These are phyloP conservation scores for Dinoponera quadriceps DNA, from an alignment of 1,140 invertebrate species.

Conservation along the genomic window DNA sequence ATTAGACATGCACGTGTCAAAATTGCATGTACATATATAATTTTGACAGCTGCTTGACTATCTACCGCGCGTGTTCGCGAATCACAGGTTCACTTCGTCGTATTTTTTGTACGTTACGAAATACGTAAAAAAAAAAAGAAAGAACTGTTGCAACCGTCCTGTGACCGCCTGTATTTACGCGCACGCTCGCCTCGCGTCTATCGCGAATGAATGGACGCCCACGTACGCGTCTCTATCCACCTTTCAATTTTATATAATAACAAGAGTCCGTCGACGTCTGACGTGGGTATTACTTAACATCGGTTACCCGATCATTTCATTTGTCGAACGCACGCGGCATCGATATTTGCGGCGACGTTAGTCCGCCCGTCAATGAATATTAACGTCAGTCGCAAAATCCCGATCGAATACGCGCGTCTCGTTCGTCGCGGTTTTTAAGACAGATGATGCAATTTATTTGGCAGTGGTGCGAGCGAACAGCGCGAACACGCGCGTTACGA, in stretches of 20 bases:
- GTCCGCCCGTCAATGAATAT: conserved; percentile 15
- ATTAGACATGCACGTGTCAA: too few species aligned
- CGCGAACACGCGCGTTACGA: too few species aligned
- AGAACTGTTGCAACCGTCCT: too few species aligned
- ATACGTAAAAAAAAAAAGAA: too few species aligned
- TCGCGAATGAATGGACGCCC: conserved; percentile 67
- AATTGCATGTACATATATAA: too few species aligned
- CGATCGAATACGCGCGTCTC: background rate
- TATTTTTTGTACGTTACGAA: too few species aligned
- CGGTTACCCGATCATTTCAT: conserved; percentile 37
- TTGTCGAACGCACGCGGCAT: conserved; percentile 11
- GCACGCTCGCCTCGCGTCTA: conserved; percentile 41
- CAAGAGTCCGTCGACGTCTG: conserved; percentile 62
- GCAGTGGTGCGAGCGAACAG: too few species aligned
- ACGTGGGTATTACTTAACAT: conserved; percentile 54
- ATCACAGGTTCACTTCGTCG: too few species aligned
- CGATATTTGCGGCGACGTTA: background rate
- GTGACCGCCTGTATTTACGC: background rate
- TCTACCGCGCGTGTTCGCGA: too few species aligned
- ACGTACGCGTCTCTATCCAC: conserved; percentile 51
- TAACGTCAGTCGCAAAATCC: background rate
- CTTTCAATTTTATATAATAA: conserved; percentile 69
- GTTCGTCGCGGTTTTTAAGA: background rate
- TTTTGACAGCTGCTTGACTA: too few species aligned
- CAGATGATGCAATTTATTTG: background rate